Percentiles rank a stretch among this genome's conserved stretches.
These are phyloP conservation scores for Eutolmus rufibarbis DNA, from an alignment of 2,888 invertebrate genomes.

Conservation along the genomic window DNA sequence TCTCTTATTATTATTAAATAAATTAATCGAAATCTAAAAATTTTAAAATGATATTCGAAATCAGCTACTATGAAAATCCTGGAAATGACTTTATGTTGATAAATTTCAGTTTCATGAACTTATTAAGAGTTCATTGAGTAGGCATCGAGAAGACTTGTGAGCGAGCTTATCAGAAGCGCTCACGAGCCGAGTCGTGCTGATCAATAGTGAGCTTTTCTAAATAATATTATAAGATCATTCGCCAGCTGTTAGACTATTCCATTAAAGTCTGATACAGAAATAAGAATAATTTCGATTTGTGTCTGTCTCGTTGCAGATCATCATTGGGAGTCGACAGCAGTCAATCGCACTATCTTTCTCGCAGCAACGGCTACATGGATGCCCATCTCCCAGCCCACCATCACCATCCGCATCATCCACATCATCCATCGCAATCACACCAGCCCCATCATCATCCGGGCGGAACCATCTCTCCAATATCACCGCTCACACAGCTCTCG, in stretches of 20 bases:
- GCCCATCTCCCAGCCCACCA: conserved; percentile 56
- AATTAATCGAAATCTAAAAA: too few species aligned
- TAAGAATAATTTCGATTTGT: neutral
- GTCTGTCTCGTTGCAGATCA: conserved; percentile 41
- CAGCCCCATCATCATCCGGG: conserved; percentile 54
- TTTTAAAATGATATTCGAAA: too few species aligned
- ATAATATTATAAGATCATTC: neutral
- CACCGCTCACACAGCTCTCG: conserved; percentile 61
- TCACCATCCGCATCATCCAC: conserved; percentile 58
- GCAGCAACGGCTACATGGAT: conserved; percentile 56
- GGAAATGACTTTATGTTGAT: too few species aligned
- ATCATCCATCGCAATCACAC: conserved; percentile 49
- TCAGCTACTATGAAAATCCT: too few species aligned
- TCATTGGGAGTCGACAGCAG: conserved; percentile 48
- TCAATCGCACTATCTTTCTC: conserved; percentile 46
- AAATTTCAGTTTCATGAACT: too few species aligned
- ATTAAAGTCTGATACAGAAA: neutral
- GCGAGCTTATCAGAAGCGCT: too few species aligned
- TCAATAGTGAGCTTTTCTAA: too few species aligned
- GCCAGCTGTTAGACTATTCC: neutral
- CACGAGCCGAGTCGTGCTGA: too few species aligned
- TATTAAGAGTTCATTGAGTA: too few species aligned
- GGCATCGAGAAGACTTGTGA: too few species aligned
- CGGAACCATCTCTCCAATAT: conserved; percentile 63
- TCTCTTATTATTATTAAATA: too few species aligned